These are phyloP conservation scores for Caenorhabditis sp. DNA, from an alignment of 2,888 invertebrate genomes.

Conservation along the genomic window DNA sequence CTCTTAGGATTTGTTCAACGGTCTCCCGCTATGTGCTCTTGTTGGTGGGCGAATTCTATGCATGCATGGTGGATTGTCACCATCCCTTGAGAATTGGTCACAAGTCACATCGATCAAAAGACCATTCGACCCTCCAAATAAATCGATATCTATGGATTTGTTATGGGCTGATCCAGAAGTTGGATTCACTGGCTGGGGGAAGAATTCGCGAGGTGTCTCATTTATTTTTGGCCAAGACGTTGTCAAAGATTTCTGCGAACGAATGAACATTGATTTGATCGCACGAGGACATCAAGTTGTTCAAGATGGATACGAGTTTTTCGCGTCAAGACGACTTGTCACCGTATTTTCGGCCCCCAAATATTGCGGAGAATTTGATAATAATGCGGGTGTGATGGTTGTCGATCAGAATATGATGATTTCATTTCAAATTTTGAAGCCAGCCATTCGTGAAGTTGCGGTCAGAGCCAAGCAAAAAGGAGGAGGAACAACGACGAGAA, in stretches of 20 bases:
- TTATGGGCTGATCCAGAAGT: slow-evolving; percentile 56
- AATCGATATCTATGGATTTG: slow-evolving; percentile 47
- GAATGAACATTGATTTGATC: slow-evolving; percentile 56
- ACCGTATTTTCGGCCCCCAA: slow-evolving; percentile 51
- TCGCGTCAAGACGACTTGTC: slow-evolving; percentile 35
- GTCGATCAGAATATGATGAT: slow-evolving; percentile 38
- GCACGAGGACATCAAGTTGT: slow-evolving; percentile 50
- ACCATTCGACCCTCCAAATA: slow-evolving; percentile 49
- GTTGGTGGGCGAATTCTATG: slow-evolving; percentile 54
- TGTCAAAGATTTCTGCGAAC: slow-evolving; percentile 47
- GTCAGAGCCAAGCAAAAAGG: slow-evolving; percentile 14
- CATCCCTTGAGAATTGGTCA: slow-evolving; percentile 37
- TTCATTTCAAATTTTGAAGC: slow-evolving; percentile 38
- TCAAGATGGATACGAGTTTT: slow-evolving; percentile 50
- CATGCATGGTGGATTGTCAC: slow-evolving; percentile 55
- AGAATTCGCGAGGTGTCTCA: slow-evolving; percentile 50
- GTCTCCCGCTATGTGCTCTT: slow-evolving; percentile 48
- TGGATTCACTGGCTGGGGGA: slow-evolving; percentile 42
- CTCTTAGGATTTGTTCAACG: slow-evolving; percentile 54
- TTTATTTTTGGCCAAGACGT: slow-evolving; percentile 53
- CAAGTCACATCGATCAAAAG: slow-evolving; percentile 42
- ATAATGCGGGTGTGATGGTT: slow-evolving; percentile 51
- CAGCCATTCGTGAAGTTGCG: slow-evolving; percentile 12
- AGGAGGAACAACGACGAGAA: not conserved
- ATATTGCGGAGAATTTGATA: too few relatives aligned